Evolutionary conservation across 2,888 invertebrate species (phyloP).

Genomic region (Odontomyia ornata): DNA sequence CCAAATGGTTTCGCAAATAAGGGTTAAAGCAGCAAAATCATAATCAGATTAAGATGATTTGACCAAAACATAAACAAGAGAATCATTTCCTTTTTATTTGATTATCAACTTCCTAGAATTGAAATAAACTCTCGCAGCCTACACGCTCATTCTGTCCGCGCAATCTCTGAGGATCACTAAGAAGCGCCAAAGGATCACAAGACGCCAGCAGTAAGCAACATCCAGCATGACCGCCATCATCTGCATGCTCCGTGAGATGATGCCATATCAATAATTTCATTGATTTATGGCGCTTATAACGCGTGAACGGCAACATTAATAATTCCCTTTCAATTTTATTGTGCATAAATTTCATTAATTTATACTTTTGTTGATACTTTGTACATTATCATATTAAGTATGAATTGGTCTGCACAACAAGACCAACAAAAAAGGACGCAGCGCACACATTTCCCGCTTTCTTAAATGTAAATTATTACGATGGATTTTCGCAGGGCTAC

Average conservation of each 20-base stretch:
- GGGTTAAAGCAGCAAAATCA: not conserved
- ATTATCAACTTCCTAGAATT: constrained; percentile 22
- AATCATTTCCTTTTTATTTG: constrained; percentile 10
- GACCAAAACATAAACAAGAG: constrained; percentile 16
- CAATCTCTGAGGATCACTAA: constrained; percentile 40
- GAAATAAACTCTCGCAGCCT: constrained; percentile 1
- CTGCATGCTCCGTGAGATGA: constrained; percentile 47
- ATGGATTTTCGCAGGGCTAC: constrained; percentile 50
- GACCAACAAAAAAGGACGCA: constrained; percentile 19
- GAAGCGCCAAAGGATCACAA: constrained; percentile 46
- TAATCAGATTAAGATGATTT: constrained; percentile 4
- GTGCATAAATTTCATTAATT: constrained; percentile 66
- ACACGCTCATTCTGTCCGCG: constrained; percentile 26
- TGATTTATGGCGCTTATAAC: constrained; percentile 64
- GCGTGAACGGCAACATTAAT: constrained; percentile 66
- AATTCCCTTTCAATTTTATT: constrained; percentile 65
- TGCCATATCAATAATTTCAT: constrained; percentile 55
- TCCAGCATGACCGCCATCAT: not conserved
- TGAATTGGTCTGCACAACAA: not conserved
- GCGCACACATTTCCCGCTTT: constrained; percentile 51
- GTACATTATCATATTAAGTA: constrained; percentile 36
- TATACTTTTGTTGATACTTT: constrained; percentile 64
- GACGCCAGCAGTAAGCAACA: constrained; percentile 6
- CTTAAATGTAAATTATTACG: constrained; percentile 53
- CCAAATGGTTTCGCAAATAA: no score